Base-by-base conservation (phyloP, 92 coral and sea anemone genomes). In the Hydrozoanthus gracilis region DNA sequence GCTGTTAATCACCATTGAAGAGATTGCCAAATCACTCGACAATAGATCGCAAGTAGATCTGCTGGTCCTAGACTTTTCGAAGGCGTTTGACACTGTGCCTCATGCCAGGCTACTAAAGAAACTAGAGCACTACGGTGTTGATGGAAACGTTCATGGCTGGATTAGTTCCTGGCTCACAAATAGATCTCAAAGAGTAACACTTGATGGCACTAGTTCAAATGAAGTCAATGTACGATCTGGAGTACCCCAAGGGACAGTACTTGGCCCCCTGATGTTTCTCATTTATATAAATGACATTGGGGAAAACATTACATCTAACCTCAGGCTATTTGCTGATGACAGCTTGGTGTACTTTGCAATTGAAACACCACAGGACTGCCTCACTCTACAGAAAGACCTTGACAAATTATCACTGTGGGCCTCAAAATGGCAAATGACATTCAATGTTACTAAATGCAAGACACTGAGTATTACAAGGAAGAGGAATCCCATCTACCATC, bases 41-140 rank as follows among this genome's bases (percentile, higher is more conserved):
- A 70, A 27, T 17, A 62, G 86, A 17, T 48, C 39, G 44, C 76
- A 88, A 70, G 58, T 78, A 27, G 90, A 88, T 78, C 66, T 88
- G 51, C 35, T 88, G 7, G 55, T 88, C 6, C 39, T 88, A 51
- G 76, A 84, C 44, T 89, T 89, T 58, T 64, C 88, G 15, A 89
- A 89, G 71, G 88, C 92, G 8, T 89, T 89, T 27, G 92, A 89
- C 46, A 60, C 72, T 16, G 88, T 84, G 49, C 87, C 91, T 52
- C 91, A 84, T 86, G 76, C 47, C 47, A 84, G 90, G 15, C 90
- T 87, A 5, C 51, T 87, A 20, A 8, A 39, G 51, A 88, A 88
- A 82, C 51, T 72, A 13, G 69, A 76, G 67, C 79, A 84, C 35
- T 89, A 77, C 69, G 92, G 88, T 65, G 67, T 89, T 14, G 69